Conservation (phyloP, 2,888 invertebrate genomes). For the Ochropacha duplaris region DNA sequence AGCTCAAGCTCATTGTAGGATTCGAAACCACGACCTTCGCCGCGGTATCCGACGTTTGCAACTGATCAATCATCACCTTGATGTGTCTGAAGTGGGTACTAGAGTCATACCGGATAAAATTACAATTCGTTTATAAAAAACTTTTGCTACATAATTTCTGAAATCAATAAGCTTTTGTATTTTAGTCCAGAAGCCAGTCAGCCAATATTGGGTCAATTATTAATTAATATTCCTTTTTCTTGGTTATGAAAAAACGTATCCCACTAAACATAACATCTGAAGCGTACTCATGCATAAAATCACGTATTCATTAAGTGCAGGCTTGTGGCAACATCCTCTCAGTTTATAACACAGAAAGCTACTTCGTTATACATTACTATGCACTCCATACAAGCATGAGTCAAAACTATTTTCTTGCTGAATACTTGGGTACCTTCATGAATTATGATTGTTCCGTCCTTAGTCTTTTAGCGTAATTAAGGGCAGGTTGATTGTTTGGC, state of each 20-base stretch:
- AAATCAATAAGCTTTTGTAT: too few relatives aligned
- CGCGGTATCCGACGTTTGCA: too few relatives aligned
- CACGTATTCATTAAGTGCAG: constrained; percentile 22
- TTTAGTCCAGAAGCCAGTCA: too few relatives aligned
- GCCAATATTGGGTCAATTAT: too few relatives aligned
- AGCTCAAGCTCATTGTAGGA: too few relatives aligned
- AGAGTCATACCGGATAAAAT: too few relatives aligned
- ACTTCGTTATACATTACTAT: constrained; percentile 4
- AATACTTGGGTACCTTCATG: not conserved
- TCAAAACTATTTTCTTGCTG: constrained; percentile 1
- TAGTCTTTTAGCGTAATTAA: not conserved
- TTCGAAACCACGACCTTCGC: too few relatives aligned
- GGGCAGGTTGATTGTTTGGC: not conserved
- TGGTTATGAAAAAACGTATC: not conserved
- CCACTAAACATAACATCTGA: not conserved
- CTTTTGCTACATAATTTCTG: too few relatives aligned
- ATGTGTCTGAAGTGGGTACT: too few relatives aligned
- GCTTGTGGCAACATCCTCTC: constrained; percentile 30
- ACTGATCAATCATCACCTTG: too few relatives aligned
- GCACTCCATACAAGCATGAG: constrained; percentile 4
- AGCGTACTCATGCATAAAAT: not conserved
- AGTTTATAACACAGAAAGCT: constrained; percentile 21
- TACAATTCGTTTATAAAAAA: too few relatives aligned
- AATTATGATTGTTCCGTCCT: not conserved
- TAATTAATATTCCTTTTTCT: not conserved